A percentile compares a stretch with the other conserved stretches of the same genome.
Conservation (phyloP, 2,888 invertebrate genomes). For the Sturmia bella region DNA sequence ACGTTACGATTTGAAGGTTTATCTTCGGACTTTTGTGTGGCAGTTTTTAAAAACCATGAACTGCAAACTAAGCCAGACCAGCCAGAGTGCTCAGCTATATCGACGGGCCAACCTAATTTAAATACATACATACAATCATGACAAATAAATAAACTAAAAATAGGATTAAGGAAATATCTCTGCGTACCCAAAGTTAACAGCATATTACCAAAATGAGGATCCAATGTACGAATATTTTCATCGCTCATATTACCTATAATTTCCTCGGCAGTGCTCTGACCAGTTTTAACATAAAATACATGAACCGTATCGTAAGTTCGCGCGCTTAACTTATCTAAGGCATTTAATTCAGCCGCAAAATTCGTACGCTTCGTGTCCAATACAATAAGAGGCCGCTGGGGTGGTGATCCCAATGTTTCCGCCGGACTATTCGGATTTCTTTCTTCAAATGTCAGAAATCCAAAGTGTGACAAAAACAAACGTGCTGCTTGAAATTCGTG, state of each 20-base stretch:
- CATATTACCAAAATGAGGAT: slow-evolving; percentile 84
- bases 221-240: slow-evolving; percentile 79
- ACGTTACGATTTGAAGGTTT: slow-evolving; percentile 44
- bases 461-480: slow-evolving; percentile 97
- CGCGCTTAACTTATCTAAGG: slow-evolving; percentile 92
- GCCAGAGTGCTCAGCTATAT: slow-evolving; percentile 92
- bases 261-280: slow-evolving; percentile 89
- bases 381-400: slow-evolving; percentile 79
- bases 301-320: slow-evolving; percentile 96
- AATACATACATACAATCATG: neutral
- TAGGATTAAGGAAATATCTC: neutral
- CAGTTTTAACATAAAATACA: slow-evolving; percentile 95
- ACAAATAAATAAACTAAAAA: neutral
- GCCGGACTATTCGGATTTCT: slow-evolving; percentile 80
- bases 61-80: slow-evolving; percentile 96
- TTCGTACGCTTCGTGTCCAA: slow-evolving; percentile 83
- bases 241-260: slow-evolving; percentile 85
- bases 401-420: slow-evolving; percentile 76
- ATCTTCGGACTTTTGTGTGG: slow-evolving; percentile 65
- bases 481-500: slow-evolving; percentile 98
- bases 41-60: slow-evolving; percentile 88
- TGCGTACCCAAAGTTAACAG: slow-evolving; percentile 86
- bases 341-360: slow-evolving; percentile 90
- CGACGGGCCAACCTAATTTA: slow-evolving; percentile 88
- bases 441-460: slow-evolving; percentile 88